phyloP scores from a whole-genome alignment of 2,888 invertebrate species.

The Phyllotreta cruciferae region DNA sequence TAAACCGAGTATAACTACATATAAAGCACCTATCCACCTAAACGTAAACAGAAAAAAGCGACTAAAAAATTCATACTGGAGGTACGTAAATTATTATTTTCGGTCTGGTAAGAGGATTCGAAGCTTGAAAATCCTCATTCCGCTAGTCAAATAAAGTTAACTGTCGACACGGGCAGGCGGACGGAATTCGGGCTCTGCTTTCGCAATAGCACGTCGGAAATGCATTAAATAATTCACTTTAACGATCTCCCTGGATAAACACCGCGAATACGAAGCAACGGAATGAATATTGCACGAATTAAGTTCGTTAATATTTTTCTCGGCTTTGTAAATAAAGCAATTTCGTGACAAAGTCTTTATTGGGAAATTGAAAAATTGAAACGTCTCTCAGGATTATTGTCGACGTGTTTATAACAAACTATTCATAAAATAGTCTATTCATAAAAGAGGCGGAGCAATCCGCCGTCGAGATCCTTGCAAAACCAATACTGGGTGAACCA shows the following conservation, averaged over 20 bases:
- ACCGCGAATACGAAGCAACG: conserved; percentile 17
- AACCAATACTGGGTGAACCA: no score
- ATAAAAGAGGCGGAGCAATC: no score
- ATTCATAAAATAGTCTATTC: no score
- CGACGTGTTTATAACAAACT: no score
- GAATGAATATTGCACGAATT: conserved; percentile 22
- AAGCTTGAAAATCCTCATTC: conserved; percentile 15
- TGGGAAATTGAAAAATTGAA: conserved; percentile 14
- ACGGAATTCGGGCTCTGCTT: conserved; percentile 1
- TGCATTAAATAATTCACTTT: conserved; percentile 28
- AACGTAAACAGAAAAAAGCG: background rate
- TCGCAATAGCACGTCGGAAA: conserved; percentile 20
- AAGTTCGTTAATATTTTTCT: conserved; percentile 19
- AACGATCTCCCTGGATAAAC: conserved; percentile 28
- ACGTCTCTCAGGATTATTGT: background rate
- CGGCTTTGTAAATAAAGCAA: conserved; percentile 16
- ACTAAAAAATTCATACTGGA: conserved; percentile 13
- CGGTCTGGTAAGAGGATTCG: conserved; percentile 12
- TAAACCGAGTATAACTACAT: no score
- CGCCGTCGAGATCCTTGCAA: no score
- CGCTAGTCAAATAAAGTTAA: conserved; percentile 17
- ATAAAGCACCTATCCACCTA: no score
- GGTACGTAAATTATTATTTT: conserved; percentile 14
- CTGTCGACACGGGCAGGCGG: conserved; percentile 14
- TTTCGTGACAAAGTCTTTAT: conserved; percentile 7